phyloP scores from a whole-genome alignment of 2,113 vertebrate genomes.

The Forbesichthys agassizii region DNA sequence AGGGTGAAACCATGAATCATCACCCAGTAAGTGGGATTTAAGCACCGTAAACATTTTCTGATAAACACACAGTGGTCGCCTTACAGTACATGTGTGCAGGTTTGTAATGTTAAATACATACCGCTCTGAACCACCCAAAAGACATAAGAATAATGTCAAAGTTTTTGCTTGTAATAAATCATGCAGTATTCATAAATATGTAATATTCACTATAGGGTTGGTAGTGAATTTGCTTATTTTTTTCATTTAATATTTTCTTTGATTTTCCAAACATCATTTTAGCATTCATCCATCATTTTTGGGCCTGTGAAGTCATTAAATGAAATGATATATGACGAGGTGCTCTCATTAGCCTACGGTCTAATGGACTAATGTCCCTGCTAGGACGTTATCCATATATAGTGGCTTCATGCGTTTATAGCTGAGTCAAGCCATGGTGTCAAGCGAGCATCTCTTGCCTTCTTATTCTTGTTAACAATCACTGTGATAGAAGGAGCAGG shows the following conservation, averaged over 20 bases:
- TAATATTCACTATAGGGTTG: background rate
- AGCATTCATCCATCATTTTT: background rate
- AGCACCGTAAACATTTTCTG: background rate
- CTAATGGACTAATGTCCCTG: background rate
- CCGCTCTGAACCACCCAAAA: no score
- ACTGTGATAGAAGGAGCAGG: background rate
- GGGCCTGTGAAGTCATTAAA: background rate
- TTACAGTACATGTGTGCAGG: background rate
- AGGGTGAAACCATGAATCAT: no score
- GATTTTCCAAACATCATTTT: background rate
- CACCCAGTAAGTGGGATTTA: background rate
- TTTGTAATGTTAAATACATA: background rate
- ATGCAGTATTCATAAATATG: background rate
- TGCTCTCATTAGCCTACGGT: background rate
- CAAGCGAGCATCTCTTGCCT: background rate
- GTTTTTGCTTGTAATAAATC: background rate
- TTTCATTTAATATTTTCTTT: background rate
- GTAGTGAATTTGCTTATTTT: background rate
- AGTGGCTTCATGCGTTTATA: background rate
- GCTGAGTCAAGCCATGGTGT: background rate
- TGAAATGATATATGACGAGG: background rate
- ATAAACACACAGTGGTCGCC: background rate
- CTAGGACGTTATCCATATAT: background rate
- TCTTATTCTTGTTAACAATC: background rate
- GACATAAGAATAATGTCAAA: background rate